Evolutionary conservation across 1,140 invertebrate genomes (phyloP).

Genomic region (Saccostrea glomerata): DNA sequence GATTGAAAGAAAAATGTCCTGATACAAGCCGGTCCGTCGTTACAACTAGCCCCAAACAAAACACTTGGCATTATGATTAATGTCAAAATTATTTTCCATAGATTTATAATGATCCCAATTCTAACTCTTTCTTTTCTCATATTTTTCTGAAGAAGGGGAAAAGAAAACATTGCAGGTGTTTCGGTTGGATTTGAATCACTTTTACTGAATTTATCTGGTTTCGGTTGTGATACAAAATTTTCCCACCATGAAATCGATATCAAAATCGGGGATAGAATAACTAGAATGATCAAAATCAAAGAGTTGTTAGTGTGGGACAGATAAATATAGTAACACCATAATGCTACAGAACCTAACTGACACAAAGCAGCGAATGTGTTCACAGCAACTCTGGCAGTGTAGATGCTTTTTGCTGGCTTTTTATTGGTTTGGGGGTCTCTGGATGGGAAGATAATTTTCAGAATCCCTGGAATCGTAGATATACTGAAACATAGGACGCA

Average conservation of each 20-base stretch:
- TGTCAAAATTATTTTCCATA: slow-evolving; percentile 73
- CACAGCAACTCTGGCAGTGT: not conserved
- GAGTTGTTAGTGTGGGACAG: not conserved
- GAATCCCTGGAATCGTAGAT: slow-evolving; percentile 63
- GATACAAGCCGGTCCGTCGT: slow-evolving; percentile 41
- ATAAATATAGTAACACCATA: slow-evolving; percentile 26
- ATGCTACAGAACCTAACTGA: not conserved
- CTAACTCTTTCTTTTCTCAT: slow-evolving; percentile 66
- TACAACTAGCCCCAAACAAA: slow-evolving; percentile 53
- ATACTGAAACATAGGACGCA: slow-evolving; percentile 61
- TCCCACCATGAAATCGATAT: slow-evolving; percentile 74
- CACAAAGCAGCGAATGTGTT: not conserved
- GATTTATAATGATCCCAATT: slow-evolving; percentile 63
- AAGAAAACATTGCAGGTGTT: not conserved
- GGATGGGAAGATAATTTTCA: slow-evolving; percentile 64
- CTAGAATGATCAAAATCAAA: slow-evolving; percentile 30
- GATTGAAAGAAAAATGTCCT: slow-evolving; percentile 41
- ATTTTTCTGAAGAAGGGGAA: slow-evolving; percentile 64
- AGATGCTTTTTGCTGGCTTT: not conserved
- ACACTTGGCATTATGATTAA: slow-evolving; percentile 48
- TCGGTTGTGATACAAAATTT: slow-evolving; percentile 82
- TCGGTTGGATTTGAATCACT: not conserved
- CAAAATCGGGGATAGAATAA: slow-evolving; percentile 66
- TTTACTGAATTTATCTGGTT: slow-evolving; percentile 37
- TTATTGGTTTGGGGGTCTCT: slow-evolving; percentile 23